These are phyloP conservation scores for Gallinago undulata DNA, from an alignment of 2,113 vertebrate genomes.

Conservation along the genomic window DNA sequence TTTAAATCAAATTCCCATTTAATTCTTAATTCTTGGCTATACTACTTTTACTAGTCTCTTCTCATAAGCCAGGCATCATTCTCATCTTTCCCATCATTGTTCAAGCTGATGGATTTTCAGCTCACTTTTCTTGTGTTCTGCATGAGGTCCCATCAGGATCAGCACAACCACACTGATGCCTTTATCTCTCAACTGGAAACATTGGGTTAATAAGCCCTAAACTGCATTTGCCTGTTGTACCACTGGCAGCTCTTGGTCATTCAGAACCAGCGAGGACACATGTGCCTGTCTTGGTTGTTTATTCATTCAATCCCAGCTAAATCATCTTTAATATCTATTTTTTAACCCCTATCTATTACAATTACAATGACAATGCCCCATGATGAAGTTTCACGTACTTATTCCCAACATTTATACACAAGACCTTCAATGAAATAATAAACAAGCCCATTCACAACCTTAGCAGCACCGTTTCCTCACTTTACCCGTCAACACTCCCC, in stretches of 20 bases:
- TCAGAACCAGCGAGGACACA: background rate
- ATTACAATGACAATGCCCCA: background rate
- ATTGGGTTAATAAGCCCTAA: accelerated
- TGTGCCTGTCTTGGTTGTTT: background rate
- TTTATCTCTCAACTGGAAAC: background rate
- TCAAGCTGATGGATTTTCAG: background rate
- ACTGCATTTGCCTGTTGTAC: background rate
- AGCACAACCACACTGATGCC: background rate
- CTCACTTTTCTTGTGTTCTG: background rate
- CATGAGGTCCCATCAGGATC: background rate
- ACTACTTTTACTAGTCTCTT: background rate
- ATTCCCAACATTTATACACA: background rate
- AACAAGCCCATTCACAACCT: background rate
- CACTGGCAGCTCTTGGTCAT: background rate
- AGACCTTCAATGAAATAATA: background rate
- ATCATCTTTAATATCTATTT: background rate
- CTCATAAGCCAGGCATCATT: background rate
- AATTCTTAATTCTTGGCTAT: background rate
- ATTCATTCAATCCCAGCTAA: background rate
- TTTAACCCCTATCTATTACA: background rate
- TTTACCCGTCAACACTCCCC: background rate
- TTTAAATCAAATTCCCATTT: background rate
- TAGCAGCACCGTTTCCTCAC: background rate
- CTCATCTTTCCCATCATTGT: background rate
- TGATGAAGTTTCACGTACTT: background rate